Evolutionary conservation across 1,140 invertebrate species (phyloP), one percentile per base, ranked within the genome.

Genomic region (Anthonomus grandis): DNA sequence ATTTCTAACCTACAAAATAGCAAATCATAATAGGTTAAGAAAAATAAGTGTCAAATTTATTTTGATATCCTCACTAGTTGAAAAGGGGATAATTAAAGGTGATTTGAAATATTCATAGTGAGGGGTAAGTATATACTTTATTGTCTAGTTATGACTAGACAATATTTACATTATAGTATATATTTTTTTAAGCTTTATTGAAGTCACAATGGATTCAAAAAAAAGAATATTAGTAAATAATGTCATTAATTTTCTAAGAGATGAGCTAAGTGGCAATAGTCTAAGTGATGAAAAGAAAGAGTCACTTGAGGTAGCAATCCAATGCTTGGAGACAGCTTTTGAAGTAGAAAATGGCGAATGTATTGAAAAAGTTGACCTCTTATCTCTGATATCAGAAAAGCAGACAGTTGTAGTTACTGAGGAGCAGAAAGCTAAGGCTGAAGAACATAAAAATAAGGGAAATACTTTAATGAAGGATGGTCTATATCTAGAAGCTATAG

Each of bases 401-500:
- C 37, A 45, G 24, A 52, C 51, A 39, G 55, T 54, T 17, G 57
- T 59, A 13, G 31, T 66, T 19, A 62, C 55, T 18, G 64, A 67
- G 51, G 82, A 85, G 60, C 76, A 76, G 3, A 79, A 83, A 66
- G 74, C 72, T 4, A 74, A 86, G 67, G 91, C 90, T 1, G 90
- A 93, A 73, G 75, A 72, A 37, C 75, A 90, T 1, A 93, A 94
- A 71, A 86, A 85, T 63, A 83, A 88, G 75, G 94, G 93, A 42
- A 97, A 97, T 77, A 79, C 85, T 48, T 77, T 87, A 4, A 93
- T 97, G 89, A 92, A 90, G 70, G 77, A 80, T 31, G 84, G 87
- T 31, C 84, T 86, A 63, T 89, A 84, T 72, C 77, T 81, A 9
- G 90, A 92, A 76, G 93, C 93, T 4, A 67, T 95, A 15, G 78